Evolutionary conservation across 2,888 invertebrate genomes (phyloP), one percentile per base, ranked within the genome.

Genomic region (Cremastobaeus sp.): DNA sequence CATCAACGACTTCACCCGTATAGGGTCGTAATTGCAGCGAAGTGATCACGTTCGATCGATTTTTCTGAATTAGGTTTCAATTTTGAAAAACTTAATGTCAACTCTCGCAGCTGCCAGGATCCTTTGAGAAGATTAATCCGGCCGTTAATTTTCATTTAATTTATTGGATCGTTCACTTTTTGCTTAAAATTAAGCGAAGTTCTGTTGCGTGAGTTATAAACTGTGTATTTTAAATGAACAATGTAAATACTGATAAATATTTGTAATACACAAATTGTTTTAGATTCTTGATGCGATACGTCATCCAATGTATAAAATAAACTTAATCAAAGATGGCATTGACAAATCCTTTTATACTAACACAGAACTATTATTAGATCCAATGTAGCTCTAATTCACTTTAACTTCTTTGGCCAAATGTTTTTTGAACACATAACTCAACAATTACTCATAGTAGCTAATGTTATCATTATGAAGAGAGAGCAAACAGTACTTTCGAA

Each of bases 351-450:
- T n/a, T n/a, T n/a, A n/a, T n/a, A n/a, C n/a, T n/a, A n/a, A n/a
- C n/a, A n/a, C n/a, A n/a, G n/a, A n/a, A n/a, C n/a, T n/a, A n/a
- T n/a, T n/a, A n/a, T n/a, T n/a, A n/a, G 54, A 9, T 9, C 30
- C 39, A 30, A 11, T 41, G 30, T 11, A 30, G n/a, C 30, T 28
- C 12, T 11, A 35, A 41, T 59, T 47, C 11, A 59, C 5, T 37
- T 37, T 35, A 28, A 28, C 14, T 47, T 20, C 17, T 25, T 25
- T 47, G 28, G 11, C 18, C 12, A 12, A 25, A 37, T 59, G 12
- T 47, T 59, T 59, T 43, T 47, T 37, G 57, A 37, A 15, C 28
- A 28, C 47, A 59, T 47, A 59, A 14, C 12, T 59, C 30, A 37
- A 28, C 47, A 18, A 37, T 59, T 47, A 59, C 21, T 47, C 47